These are phyloP conservation scores for Papilio xuthus DNA, from an alignment of 1,140 invertebrate genomes.

Conservation along the genomic window DNA sequence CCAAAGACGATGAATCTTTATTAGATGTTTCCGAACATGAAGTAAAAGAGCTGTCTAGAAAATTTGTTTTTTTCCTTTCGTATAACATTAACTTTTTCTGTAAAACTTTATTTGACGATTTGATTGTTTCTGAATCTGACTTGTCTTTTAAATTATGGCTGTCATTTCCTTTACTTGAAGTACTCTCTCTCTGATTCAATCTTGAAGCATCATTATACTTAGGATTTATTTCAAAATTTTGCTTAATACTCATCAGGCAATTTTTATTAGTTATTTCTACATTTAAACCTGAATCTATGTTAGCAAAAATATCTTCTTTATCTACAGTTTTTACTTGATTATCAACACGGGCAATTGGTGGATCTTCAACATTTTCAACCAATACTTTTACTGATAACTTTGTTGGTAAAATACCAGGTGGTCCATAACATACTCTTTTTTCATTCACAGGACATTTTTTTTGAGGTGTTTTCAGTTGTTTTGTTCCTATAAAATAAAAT, in stretches of 20 bases:
- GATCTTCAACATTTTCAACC: not conserved
- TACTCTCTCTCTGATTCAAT: not conserved
- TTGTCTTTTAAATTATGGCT: not conserved
- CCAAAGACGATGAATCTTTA: constrained; percentile 44
- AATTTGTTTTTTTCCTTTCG: constrained; percentile 38
- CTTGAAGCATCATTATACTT: not conserved
- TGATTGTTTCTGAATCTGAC: constrained; percentile 20
- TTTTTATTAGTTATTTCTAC: constrained; percentile 52
- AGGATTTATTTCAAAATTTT: not conserved
- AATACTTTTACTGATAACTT: constrained; percentile 42
- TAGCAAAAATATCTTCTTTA: constrained; percentile 40
- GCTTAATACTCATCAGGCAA: constrained; percentile 37
- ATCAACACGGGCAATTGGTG: not conserved
- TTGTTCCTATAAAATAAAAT: not conserved
- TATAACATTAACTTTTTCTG: constrained; percentile 43
- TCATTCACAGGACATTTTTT: not conserved
- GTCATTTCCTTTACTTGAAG: not conserved
- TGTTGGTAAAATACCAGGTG: constrained; percentile 48
- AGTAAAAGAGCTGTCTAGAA: not conserved
- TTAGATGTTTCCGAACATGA: constrained; percentile 44
- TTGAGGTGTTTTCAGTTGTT: not conserved
- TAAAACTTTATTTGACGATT: constrained; percentile 28
- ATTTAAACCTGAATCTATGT: constrained; percentile 50
- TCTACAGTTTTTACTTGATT: constrained; percentile 1
- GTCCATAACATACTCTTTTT: constrained; percentile 49